Conservation (phyloP, 1,140 invertebrate species). For the Coelopa frigida region DNA sequence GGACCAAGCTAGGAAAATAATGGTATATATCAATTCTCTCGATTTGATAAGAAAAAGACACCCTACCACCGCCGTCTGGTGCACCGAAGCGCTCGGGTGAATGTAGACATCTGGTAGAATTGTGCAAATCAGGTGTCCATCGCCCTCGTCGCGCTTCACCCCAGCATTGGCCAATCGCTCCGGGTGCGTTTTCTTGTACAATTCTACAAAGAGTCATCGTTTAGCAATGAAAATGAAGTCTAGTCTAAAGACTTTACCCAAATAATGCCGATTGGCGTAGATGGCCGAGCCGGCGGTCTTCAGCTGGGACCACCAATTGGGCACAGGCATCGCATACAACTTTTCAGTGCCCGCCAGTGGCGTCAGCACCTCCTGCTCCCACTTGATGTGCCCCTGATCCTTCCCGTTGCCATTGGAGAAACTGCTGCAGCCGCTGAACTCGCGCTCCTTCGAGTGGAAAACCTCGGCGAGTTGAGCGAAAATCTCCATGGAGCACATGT, state of each 20-base stretch:
- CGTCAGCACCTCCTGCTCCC: conserved; percentile 67
- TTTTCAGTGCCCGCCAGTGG: conserved; percentile 70
- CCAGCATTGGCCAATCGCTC: conserved; percentile 54
- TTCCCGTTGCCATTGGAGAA: conserved; percentile 45
- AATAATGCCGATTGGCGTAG: conserved; percentile 95
- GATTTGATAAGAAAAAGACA: too few relatives aligned
- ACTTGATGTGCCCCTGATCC: conserved; percentile 68
- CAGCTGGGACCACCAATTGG: conserved; percentile 69
- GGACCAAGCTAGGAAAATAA: conserved; percentile 74
- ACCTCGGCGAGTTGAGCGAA: conserved; percentile 77
- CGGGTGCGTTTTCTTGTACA: conserved; percentile 66
- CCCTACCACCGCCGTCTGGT: conserved; percentile 81
- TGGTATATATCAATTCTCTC: neutral
- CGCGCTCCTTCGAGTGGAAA: conserved; percentile 64
- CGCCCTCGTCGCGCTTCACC: conserved; percentile 26
- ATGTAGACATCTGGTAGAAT: conserved; percentile 89
- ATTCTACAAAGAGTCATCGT: conserved; percentile 49
- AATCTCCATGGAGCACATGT: conserved; percentile 79
- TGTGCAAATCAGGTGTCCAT: conserved; percentile 47
- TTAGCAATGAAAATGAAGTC: too few relatives aligned
- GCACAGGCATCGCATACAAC: conserved; percentile 69
- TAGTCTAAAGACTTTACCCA: conserved; percentile 19
- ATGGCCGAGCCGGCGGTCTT: conserved; percentile 97
- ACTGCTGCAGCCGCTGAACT: conserved; percentile 35
- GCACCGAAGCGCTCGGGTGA: conserved; percentile 79